Conservation (phyloP, 2,113 vertebrate species). For the Mixornis gularis region DNA sequence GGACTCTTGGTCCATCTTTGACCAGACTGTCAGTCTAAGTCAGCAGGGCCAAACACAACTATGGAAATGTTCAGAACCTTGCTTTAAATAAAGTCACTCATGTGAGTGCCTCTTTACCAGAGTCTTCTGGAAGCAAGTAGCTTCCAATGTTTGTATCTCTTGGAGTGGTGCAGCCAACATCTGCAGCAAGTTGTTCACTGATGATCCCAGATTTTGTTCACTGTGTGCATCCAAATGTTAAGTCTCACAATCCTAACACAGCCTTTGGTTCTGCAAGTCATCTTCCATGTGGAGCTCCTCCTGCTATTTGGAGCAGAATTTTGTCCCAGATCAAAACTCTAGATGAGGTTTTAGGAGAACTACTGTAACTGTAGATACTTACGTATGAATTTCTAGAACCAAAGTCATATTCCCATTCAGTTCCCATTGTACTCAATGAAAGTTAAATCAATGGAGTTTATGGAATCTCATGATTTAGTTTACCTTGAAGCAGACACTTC, state of each 20-base stretch:
- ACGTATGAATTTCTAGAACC: not conserved
- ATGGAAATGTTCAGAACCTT: not conserved
- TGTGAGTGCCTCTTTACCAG: not conserved
- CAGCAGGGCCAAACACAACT: not conserved
- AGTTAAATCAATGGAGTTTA: not conserved
- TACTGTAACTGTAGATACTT: not conserved
- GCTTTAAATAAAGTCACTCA: not conserved
- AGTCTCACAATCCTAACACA: not conserved
- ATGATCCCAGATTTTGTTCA: not conserved
- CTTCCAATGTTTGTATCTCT: not conserved
- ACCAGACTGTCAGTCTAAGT: not conserved
- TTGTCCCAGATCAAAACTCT: not conserved
- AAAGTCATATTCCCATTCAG: not conserved
- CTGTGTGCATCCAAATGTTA: not conserved
- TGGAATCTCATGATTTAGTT: not conserved
- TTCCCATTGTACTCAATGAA: not conserved
- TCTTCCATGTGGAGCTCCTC: not conserved
- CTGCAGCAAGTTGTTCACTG: rapidly evolving
- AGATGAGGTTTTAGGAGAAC: not conserved
- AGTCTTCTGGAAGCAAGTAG: not conserved
- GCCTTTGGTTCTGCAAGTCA: not conserved
- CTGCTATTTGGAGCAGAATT: not conserved
- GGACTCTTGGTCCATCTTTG: not conserved
- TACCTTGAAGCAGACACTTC: not conserved
- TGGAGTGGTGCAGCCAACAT: not conserved